phyloP scores from a whole-genome alignment of 2,797 vertebrate species.

The Pempheris klunzingeri region DNA sequence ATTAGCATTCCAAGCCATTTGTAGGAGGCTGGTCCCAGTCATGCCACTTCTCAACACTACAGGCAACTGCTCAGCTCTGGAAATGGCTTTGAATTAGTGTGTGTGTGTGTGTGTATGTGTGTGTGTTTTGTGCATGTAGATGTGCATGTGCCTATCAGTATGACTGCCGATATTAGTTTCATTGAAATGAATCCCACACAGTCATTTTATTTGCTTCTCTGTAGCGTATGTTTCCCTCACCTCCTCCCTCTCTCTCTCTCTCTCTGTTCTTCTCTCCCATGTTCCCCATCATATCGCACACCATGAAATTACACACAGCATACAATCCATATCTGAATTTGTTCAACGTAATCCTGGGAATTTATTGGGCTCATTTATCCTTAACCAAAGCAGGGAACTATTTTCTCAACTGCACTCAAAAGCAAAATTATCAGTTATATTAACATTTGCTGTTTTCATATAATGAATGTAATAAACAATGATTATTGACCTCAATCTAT shows the following conservation, averaged over 20 bases:
- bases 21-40: conserved; percentile 58
- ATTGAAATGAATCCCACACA: conserved; percentile 60
- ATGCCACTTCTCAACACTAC: conserved; percentile 64
- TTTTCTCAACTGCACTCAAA: conserved; percentile 55
- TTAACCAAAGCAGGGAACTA: conserved; percentile 45
- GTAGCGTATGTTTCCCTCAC: conserved; percentile 23
- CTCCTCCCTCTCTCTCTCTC: conserved; percentile 29
- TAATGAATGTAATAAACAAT: conserved; percentile 77
- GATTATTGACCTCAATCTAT: conserved; percentile 75
- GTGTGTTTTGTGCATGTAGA: conserved; percentile 1
- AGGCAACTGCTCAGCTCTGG: conserved; percentile 69
- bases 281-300: conserved; percentile 41
- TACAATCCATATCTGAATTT: conserved; percentile 65
- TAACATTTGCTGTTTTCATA: conserved; percentile 68
- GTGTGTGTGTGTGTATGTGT: conserved; percentile 15
- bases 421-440: conserved; percentile 68
- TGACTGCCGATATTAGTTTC: conserved; percentile 50
- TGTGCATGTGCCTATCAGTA: conserved; percentile 19
- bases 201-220: conserved; percentile 51
- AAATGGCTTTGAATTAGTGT: conserved; percentile 65
- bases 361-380: conserved; percentile 58
- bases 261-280: conserved; percentile 31
- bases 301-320: conserved; percentile 47
- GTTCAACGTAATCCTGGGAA: conserved; percentile 60
- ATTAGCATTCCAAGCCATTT: conserved; percentile 73